Evolutionary conservation across 2,797 vertebrate species (phyloP), one percentile per base, ranked within the genome.

Genomic region (Pogoniulus pusillus): DNA sequence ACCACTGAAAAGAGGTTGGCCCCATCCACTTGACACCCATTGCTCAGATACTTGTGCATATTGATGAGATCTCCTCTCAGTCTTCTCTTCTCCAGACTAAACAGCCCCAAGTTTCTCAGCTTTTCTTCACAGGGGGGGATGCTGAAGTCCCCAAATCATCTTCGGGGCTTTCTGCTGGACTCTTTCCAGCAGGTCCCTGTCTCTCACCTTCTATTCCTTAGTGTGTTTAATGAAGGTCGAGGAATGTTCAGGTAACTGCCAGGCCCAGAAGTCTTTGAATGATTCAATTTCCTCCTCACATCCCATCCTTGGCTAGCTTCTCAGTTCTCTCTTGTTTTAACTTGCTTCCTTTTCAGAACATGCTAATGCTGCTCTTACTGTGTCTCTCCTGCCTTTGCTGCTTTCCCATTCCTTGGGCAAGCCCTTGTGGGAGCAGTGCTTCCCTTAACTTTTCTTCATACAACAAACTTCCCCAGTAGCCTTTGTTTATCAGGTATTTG

Each of bases 401-500:
- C 49, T 92, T 85, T 89, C 91, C n/a, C 17, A 70, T 87, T 93
- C 49, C 92, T 93, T 0, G 2, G 8, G 34, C 57, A 80, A 74
- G 20, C 58, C 90, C 54, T 88, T 76, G 43, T 80, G 55, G 69
- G 51, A 54, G 32, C 16, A 71, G 16, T 47, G 64, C 26, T 85
- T 87, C 34, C 1, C 1, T 85, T 80, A 74, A 54, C 22, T 85
- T 93, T 85, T 66, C 26, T 87, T 87, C 59, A 66, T 65, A 60
- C 23, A 89, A 64, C 34, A 41, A 70, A 35, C 29, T 66, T 66
- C 57, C 1, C 1, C 35, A 76, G 71, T 82, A 68, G 69, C 12
- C 6, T 92, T 89, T 94, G 43, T 88, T 82, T 87, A 58, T 76
- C 26, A 93, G 17, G 75, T 72, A 51, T 69, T 90, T 82, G n/a